phyloP scores from a whole-genome alignment of 1,140 invertebrate genomes.

The Babylonia areolata region DNA sequence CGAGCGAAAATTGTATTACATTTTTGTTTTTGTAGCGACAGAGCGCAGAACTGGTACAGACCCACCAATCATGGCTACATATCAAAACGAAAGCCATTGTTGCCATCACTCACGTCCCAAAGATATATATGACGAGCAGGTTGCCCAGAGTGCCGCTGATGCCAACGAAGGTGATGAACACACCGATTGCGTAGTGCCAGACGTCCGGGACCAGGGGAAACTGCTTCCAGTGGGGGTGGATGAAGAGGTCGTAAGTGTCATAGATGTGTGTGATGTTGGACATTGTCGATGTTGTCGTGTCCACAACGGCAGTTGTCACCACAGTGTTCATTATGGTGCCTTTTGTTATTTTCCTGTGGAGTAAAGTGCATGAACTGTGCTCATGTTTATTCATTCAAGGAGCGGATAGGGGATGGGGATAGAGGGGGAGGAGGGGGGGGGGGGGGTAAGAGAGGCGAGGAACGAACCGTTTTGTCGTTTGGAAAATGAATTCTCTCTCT shows the following conservation, averaged over 20 bases:
- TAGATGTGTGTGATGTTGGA: constrained; percentile 55
- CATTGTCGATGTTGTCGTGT: constrained; percentile 12
- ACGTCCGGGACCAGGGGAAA: constrained; percentile 59
- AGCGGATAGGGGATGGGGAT: too few species aligned
- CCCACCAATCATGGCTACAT: too few species aligned
- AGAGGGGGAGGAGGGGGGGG: too few species aligned
- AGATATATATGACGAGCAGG: constrained; percentile 91
- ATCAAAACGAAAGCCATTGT: too few species aligned
- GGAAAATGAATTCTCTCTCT: too few species aligned
- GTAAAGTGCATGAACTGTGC: too few species aligned
- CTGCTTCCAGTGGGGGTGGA: constrained; percentile 69
- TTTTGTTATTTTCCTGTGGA: not conserved
- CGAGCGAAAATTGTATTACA: too few species aligned
- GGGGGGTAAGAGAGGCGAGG: too few species aligned
- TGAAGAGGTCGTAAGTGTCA: constrained; percentile 63
- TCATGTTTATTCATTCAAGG: too few species aligned
- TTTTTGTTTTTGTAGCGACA: too few species aligned
- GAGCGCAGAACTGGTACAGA: too few species aligned
- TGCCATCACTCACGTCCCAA: constrained; percentile 77
- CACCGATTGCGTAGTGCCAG: constrained; percentile 84
- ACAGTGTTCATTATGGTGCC: not conserved
- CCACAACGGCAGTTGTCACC: not conserved
- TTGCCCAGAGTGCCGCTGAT: constrained; percentile 86
- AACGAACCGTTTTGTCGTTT: too few species aligned
- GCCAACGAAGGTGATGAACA: constrained; percentile 85